Evolutionary conservation across 2,797 vertebrate genomes (phyloP).

Genomic region (Ciconia nigra): DNA sequence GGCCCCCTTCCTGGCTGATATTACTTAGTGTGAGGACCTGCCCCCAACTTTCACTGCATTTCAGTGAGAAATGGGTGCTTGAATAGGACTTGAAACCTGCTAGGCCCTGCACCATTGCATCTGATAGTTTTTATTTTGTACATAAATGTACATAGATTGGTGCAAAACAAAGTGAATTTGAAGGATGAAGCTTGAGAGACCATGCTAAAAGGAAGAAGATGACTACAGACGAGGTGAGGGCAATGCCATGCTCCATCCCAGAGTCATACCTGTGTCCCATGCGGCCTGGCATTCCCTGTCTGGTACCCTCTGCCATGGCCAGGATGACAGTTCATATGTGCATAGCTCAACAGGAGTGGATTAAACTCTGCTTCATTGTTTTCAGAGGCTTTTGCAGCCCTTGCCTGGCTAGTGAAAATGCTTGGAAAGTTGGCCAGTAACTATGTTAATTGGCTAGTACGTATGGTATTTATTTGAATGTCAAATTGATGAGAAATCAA

Average conservation of each 20-base stretch:
- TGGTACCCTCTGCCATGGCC: not conserved
- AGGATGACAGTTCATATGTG: accelerated
- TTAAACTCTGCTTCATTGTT: not conserved
- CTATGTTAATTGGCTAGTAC: not conserved
- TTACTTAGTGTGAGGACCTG: not conserved
- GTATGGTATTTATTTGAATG: not conserved
- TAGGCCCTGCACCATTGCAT: not conserved
- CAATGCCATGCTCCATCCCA: not conserved
- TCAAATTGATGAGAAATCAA: not conserved
- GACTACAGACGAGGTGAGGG: not conserved
- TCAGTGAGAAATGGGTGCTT: not conserved
- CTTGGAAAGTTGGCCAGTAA: not conserved
- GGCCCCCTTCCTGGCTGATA: not conserved
- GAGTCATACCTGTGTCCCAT: not conserved
- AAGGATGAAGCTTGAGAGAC: not conserved
- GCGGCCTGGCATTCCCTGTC: not conserved
- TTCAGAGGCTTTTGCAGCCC: not conserved
- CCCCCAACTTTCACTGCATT: not conserved
- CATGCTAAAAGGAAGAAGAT: not conserved
- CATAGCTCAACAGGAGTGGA: not conserved
- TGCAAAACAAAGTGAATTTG: not conserved
- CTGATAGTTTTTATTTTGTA: not conserved
- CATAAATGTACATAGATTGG: not conserved
- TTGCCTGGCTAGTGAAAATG: not conserved
- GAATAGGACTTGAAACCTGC: not conserved